Evolutionary conservation across 2,797 vertebrate genomes (phyloP).

Genomic region (Lepilemur ruficaudatus): DNA sequence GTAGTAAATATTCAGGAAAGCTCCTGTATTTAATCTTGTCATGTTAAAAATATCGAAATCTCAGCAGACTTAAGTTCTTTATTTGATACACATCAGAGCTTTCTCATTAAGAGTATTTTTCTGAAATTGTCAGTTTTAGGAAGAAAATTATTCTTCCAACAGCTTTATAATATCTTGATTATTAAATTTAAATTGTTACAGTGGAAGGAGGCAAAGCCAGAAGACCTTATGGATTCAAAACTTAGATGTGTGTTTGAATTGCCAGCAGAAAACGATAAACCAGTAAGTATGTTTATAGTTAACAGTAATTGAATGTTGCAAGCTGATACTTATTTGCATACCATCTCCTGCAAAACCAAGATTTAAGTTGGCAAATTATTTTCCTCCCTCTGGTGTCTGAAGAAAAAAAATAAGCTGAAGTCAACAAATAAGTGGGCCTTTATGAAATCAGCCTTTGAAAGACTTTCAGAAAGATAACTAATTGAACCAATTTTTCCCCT

Average conservation of each 20-base stretch:
- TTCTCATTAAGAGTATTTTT: constrained; percentile 75
- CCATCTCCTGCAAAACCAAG: constrained; percentile 62
- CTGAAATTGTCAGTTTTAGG: constrained; percentile 74
- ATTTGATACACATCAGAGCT: constrained; percentile 59
- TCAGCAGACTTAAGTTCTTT: constrained; percentile 60
- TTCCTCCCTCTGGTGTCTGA: constrained; percentile 53
- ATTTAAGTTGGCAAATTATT: constrained; percentile 72
- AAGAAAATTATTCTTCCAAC: constrained; percentile 70
- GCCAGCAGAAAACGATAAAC: constrained; percentile 95
- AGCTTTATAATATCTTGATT: constrained; percentile 63
- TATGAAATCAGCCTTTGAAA: constrained; percentile 29
- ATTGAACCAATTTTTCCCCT: background rate
- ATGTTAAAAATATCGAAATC: constrained; percentile 42
- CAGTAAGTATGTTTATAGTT: constrained; percentile 86
- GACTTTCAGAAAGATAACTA: background rate
- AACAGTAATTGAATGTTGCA: constrained; percentile 63
- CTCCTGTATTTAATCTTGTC: constrained; percentile 20
- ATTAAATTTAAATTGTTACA: constrained; percentile 84
- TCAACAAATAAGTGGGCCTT: constrained; percentile 36
- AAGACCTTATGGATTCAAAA: constrained; percentile 98
- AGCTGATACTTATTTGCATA: constrained; percentile 69
- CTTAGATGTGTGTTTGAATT: constrained; percentile 97
- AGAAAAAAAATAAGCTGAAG: constrained; percentile 58
- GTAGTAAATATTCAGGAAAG: background rate
- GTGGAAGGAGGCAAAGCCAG: constrained; percentile 97